phyloP scores from a whole-genome alignment of 64 coral and sea anemone species.

The Astreopora myriophthalma region DNA sequence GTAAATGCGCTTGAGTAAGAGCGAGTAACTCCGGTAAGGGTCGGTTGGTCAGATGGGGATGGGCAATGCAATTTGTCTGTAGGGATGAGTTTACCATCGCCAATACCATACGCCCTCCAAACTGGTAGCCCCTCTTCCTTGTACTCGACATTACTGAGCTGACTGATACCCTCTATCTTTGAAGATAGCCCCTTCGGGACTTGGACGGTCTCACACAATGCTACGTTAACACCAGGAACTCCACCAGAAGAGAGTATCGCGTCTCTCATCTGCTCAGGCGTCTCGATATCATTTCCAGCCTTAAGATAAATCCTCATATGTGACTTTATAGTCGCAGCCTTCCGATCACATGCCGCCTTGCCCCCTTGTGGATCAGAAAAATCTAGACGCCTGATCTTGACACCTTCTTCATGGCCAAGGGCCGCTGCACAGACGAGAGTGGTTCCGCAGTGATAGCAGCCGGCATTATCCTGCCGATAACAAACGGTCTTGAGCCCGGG shows the following conservation, averaged over 20 bases:
- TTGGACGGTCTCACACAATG: constrained; percentile 27
- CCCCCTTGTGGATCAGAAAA: constrained; percentile 62
- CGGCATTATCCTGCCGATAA: not conserved
- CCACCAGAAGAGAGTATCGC: not conserved
- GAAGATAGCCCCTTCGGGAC: not conserved
- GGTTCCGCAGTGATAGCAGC: constrained; percentile 22
- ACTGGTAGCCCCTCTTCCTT: not conserved
- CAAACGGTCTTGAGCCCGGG: not conserved
- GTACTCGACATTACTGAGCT: not conserved
- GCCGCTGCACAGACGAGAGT: constrained; percentile 31
- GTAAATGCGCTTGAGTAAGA: too few relatives aligned
- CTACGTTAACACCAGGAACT: constrained; percentile 44
- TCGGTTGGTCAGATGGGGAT: too few relatives aligned
- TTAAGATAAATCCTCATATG: constrained; percentile 51
- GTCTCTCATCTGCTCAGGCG: constrained; percentile 17
- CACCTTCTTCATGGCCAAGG: constrained; percentile 12
- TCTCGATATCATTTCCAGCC: constrained; percentile 33
- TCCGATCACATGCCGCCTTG: constrained; percentile 38
- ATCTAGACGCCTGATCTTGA: constrained; percentile 42
- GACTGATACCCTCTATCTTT: not conserved
- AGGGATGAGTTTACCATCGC: not conserved
- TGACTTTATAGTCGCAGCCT: constrained; percentile 47
- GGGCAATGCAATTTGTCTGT: not conserved
- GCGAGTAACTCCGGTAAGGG: too few relatives aligned
- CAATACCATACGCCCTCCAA: not conserved